Conservation (phyloP, 2,888 invertebrate genomes). For the Scaptomyza cyrtandrae region DNA sequence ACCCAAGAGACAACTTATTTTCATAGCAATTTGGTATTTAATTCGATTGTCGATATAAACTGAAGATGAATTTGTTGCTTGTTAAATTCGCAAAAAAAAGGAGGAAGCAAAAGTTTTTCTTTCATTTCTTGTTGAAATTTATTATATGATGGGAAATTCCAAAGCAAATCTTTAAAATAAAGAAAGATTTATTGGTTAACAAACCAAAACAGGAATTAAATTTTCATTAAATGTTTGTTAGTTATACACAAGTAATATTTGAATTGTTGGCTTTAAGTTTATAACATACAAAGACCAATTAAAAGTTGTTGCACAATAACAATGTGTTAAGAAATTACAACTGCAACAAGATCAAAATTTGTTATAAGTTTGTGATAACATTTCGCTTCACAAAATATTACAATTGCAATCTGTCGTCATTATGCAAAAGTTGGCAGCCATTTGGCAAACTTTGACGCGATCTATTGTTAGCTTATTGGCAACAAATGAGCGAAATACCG, state of each 20-base stretch:
- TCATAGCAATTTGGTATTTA: not conserved
- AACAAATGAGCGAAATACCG: conserved; percentile 21
- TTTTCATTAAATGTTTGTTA: not conserved
- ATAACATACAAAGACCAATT: too few species aligned
- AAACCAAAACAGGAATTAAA: not conserved
- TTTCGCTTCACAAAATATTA: conserved; percentile 14
- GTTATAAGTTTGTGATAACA: conserved; percentile 18
- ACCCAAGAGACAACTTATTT: not conserved
- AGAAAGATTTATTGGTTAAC: not conserved
- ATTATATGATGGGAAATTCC: not conserved
- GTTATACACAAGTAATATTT: too few species aligned
- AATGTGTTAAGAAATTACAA: too few species aligned
- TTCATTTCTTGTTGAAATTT: not conserved
- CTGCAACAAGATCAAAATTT: too few species aligned
- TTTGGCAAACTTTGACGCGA: conserved; percentile 50
- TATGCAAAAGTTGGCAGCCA: conserved; percentile 43
- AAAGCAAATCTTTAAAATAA: not conserved
- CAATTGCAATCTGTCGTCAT: conserved; percentile 70
- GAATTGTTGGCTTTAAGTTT: too few species aligned
- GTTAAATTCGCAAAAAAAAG: conserved; percentile 9
- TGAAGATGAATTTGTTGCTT: conserved; percentile 16
- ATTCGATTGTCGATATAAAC: conserved; percentile 15
- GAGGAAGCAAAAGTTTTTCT: not conserved
- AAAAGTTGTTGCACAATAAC: not conserved
- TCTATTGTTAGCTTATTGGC: conserved; percentile 61